Conservation (phyloP, 2,888 invertebrate species). For the Ophioninae sp. region DNA sequence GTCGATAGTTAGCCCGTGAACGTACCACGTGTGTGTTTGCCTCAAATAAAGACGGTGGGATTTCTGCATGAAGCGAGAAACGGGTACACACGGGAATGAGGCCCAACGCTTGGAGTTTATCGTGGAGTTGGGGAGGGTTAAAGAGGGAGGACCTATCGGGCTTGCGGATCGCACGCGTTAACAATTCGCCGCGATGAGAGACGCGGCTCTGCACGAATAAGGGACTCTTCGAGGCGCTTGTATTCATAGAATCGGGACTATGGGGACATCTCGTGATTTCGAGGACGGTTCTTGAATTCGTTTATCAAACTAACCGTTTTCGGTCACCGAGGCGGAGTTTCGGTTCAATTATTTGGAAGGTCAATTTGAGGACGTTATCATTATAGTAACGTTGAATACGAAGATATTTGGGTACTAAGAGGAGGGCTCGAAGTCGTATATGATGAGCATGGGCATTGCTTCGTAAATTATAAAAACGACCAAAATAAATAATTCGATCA, state of each 20-base stretch:
- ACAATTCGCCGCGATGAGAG: constrained; percentile 34
- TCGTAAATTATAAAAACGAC: no score
- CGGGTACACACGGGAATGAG: background rate
- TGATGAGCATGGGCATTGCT: no score
- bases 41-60: background rate
- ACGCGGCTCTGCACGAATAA: background rate
- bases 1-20: constrained; percentile 45
- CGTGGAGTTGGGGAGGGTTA: constrained; percentile 8
- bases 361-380: no score
- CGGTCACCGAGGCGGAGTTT: background rate
- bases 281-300: no score
- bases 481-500: no score
- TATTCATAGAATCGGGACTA: background rate
- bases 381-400: no score
- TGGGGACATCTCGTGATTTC: no score
- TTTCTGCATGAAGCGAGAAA: background rate
- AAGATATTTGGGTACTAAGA: no score
- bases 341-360: no score
- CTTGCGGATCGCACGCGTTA: constrained; percentile 61
- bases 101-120: constrained; percentile 19
- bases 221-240: background rate
- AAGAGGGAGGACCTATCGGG: constrained; percentile 45
- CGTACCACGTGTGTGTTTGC: background rate
- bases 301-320: background rate
- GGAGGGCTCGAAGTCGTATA: no score